Evolutionary conservation across 2,888 invertebrate species (phyloP).

Genomic region (Andrena praecox): DNA sequence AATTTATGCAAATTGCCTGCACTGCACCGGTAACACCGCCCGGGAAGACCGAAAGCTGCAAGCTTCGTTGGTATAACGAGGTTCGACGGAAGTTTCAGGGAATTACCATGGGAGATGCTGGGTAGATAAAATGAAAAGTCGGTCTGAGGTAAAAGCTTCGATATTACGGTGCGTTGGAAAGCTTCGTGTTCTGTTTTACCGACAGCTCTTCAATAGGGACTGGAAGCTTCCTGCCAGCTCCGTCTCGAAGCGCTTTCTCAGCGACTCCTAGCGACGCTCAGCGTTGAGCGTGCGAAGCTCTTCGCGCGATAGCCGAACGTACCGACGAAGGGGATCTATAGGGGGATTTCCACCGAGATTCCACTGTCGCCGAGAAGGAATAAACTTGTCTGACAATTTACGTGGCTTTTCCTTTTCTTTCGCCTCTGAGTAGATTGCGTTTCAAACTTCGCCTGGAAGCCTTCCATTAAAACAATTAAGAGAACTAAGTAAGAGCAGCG

Average conservation of each 20-base stretch:
- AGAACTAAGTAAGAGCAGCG: background rate
- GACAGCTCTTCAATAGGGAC: background rate
- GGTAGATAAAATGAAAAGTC: conserved; percentile 4
- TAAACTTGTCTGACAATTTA: background rate
- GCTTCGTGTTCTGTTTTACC: conserved; percentile 55
- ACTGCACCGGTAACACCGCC: background rate
- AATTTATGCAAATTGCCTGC: conserved; percentile 30
- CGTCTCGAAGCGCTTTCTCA: conserved; percentile 42
- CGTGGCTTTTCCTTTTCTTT: background rate
- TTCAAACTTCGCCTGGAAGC: background rate
- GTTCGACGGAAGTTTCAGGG: background rate
- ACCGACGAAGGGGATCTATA: conserved; percentile 38
- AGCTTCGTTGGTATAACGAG: conserved; percentile 30
- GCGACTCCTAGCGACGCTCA: conserved; percentile 24
- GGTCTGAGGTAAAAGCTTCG: background rate
- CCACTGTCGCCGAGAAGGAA: background rate
- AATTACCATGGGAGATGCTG: background rate
- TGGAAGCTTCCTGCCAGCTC: conserved; percentile 52
- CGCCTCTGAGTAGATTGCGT: too few relatives aligned
- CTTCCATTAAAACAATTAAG: background rate
- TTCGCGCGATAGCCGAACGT: conserved; percentile 12
- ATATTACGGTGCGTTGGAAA: conserved; percentile 46
- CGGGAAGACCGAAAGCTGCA: background rate
- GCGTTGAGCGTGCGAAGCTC: conserved; percentile 30
- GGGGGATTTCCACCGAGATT: background rate